phyloP scores from a whole-genome alignment of 2,888 invertebrate genomes.

The Formica aserva region DNA sequence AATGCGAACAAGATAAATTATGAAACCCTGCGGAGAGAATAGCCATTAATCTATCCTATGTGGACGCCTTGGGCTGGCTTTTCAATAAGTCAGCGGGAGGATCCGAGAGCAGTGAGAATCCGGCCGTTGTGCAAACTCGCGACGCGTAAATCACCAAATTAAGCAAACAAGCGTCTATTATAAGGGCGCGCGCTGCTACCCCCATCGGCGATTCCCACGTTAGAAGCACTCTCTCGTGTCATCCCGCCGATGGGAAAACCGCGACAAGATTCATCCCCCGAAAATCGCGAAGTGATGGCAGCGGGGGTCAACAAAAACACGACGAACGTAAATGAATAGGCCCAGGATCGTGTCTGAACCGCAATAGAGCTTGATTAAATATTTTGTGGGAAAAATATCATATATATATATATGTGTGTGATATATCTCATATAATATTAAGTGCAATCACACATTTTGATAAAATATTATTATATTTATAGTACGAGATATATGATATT shows the following conservation, averaged over 20 bases:
- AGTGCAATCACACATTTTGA: neutral
- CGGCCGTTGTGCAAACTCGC: constrained; percentile 44
- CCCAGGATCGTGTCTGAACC: neutral
- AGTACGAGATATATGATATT: neutral
- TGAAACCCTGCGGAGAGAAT: neutral
- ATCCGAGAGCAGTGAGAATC: constrained; percentile 38
- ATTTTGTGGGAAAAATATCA: neutral
- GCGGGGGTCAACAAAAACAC: constrained; percentile 18
- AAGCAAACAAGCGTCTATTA: constrained; percentile 52
- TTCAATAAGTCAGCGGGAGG: constrained; percentile 43
- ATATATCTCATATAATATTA: neutral
- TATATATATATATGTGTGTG: too few species aligned
- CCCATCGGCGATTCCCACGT: constrained; percentile 39
- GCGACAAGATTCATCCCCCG: constrained; percentile 35
- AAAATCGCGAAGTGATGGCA: constrained; percentile 32
- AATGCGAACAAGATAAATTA: constrained; percentile 36
- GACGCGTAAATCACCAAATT: constrained; percentile 54
- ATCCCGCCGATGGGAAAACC: constrained; percentile 43
- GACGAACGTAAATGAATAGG: constrained; percentile 13
- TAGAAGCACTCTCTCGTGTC: constrained; percentile 26
- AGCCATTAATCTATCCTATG: constrained; percentile 39
- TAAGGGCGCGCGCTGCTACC: constrained; percentile 22
- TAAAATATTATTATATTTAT: neutral
- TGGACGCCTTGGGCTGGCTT: constrained; percentile 18
- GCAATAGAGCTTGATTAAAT: neutral